These are phyloP conservation scores for Lissonota sp. DNA, from an alignment of 2,888 invertebrate species.

Conservation along the genomic window DNA sequence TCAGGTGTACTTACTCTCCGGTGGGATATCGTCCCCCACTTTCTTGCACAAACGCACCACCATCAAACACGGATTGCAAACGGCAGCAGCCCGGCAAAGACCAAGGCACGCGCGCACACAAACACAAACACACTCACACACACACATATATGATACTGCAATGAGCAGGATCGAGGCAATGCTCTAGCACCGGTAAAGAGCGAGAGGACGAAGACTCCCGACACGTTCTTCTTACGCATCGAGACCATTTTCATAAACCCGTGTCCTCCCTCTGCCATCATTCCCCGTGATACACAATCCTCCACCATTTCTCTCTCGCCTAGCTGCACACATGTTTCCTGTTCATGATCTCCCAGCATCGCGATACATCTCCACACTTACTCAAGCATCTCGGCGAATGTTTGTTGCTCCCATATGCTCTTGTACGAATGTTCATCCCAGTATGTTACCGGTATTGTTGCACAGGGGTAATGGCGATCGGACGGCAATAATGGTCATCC, in stretches of 20 bases:
- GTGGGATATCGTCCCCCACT: constrained; percentile 80
- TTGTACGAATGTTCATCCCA: too few species aligned
- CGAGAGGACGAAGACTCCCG: constrained; percentile 41
- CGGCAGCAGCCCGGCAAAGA: constrained; percentile 25
- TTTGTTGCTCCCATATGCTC: background rate
- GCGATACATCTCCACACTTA: constrained; percentile 13
- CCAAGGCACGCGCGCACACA: constrained; percentile 12
- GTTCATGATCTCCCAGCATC: constrained; percentile 30
- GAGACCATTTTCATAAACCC: constrained; percentile 61
- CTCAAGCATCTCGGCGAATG: background rate
- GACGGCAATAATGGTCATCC: constrained; percentile 36
- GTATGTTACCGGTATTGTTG: background rate
- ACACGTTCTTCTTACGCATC: constrained; percentile 60
- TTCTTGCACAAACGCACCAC: constrained; percentile 38
- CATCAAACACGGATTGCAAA: constrained; percentile 39
- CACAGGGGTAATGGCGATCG: constrained; percentile 29
- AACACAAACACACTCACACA: too few species aligned
- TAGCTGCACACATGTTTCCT: background rate
- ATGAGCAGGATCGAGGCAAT: constrained; percentile 56
- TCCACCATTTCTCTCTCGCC: background rate
- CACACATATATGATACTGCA: constrained; percentile 27
- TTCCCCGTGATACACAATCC: constrained; percentile 29
- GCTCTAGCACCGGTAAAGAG: constrained; percentile 50
- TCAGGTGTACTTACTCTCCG: constrained; percentile 82
- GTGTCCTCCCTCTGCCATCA: constrained; percentile 26